Evolutionary conservation across 2,113 vertebrate genomes (phyloP), one percentile per base, ranked within the genome.

Genomic region (Poecilia latipinna): DNA sequence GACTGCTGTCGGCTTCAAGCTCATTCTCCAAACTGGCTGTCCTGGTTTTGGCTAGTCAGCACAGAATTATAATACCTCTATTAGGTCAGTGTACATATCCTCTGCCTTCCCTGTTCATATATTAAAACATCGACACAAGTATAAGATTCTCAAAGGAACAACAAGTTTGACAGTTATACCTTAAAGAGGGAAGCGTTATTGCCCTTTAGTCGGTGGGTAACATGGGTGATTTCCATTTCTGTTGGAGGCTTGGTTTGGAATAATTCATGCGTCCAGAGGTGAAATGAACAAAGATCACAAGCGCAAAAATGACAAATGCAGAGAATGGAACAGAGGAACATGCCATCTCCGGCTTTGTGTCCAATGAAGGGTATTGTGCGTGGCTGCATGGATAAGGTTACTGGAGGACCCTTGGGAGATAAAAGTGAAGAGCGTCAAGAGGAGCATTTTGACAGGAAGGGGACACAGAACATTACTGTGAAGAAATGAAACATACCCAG

Each of bases 291-390:
- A 94, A 92, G 90, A 86, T 61, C 69, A 48, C 60, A 39, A 77
- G 81, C 90, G 89, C 92, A 92, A 91, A 93, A 88, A 91, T 94
- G 92, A 93, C 88, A 90, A 92, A 94, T 93, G 90, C 77, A 72
- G 76, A 90, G 88, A 88, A 87, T 86, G 74, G 79, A 88, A 74
- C 66, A 66, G 90, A 87, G 68, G 66, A 93, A 78, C 65, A 71
- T 28, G 71, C 72, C 89, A 86, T 90, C 90, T 84, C 63, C 79
- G 86, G 89, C 91, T 89, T 91, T 91, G 87, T 93, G 89, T 91
- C 82, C 83, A 77, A 72, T 88, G 91, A 91, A 92, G 90, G 87
- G 86, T 89, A 90, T 90, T 94, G 90, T 94, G 90, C 60, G 57
- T n/a, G 75, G 77, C 72, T 85, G 81, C 86, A 61, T 83, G 86